Evolutionary conservation across 2,888 invertebrate species (phyloP).

Genomic region (Campoletis raptor): DNA sequence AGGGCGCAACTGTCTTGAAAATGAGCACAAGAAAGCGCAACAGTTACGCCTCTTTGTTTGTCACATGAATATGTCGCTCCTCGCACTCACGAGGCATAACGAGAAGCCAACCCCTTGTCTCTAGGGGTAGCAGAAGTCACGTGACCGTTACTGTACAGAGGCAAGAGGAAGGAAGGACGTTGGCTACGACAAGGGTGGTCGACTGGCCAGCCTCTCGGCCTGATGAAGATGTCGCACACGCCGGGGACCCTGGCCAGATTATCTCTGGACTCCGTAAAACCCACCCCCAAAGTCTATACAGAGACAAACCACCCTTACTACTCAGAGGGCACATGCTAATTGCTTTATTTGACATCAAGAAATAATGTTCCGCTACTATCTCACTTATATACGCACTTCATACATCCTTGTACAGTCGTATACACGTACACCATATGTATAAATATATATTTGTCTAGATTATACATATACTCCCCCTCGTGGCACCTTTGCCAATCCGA

Average conservation of each 20-base stretch:
- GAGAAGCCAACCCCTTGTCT: conserved; percentile 73
- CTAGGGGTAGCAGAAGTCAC: conserved; percentile 77
- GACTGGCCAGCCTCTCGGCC: conserved; percentile 69
- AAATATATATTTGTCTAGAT: conserved; percentile 6
- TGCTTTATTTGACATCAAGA: conserved; percentile 85
- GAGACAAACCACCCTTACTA: conserved; percentile 72
- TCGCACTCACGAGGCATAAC: conserved; percentile 54
- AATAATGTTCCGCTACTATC: conserved; percentile 81
- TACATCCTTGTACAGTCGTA: conserved; percentile 28
- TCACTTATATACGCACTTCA: conserved; percentile 34
- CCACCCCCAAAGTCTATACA: conserved; percentile 15
- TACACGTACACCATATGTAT: neutral
- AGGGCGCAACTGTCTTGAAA: conserved; percentile 2
- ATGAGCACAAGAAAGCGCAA: neutral
- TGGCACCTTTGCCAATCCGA: conserved; percentile 34
- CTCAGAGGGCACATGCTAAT: conserved; percentile 84
- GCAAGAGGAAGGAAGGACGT: conserved; percentile 65
- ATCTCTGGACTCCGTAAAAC: conserved; percentile 78
- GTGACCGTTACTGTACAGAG: conserved; percentile 70
- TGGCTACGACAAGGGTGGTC: conserved; percentile 53
- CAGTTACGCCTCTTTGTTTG: neutral
- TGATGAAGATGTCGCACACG: conserved; percentile 85
- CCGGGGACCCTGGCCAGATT: conserved; percentile 83
- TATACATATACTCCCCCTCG: neutral
- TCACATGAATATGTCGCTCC: conserved; percentile 26